Evolutionary conservation across 2,888 invertebrate genomes (phyloP).

Genomic region (Adela reaumurella): DNA sequence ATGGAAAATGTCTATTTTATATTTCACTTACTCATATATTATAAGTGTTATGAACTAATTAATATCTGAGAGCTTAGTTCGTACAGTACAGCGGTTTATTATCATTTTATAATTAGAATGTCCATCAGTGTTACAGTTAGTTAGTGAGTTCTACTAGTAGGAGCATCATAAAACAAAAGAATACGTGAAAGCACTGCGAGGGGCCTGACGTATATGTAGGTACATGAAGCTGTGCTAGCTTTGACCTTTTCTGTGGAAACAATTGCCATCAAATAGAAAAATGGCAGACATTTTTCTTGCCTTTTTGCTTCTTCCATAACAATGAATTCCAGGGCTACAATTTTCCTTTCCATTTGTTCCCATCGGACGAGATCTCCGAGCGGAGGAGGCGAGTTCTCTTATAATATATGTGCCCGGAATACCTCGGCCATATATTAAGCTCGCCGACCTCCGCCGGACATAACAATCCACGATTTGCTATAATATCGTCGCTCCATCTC

Average conservation of each 20-base stretch:
- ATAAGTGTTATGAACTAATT: too few species aligned
- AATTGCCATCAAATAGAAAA: constrained; percentile 23
- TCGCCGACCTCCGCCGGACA: constrained; percentile 55
- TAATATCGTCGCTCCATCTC: constrained; percentile 50
- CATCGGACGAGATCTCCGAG: constrained; percentile 51
- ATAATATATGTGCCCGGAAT: constrained; percentile 59
- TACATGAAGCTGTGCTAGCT: not conserved
- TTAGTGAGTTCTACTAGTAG: too few species aligned
- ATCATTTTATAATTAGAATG: too few species aligned
- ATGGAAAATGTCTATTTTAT: too few species aligned
- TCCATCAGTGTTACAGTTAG: too few species aligned
- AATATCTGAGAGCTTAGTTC: too few species aligned
- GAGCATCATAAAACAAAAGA: too few species aligned
- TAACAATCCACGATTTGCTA: constrained; percentile 59
- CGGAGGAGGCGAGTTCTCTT: constrained; percentile 54
- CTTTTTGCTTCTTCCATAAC: constrained; percentile 36
- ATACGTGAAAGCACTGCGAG: too few species aligned
- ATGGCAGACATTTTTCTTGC: constrained; percentile 33
- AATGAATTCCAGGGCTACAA: constrained; percentile 48
- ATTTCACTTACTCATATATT: too few species aligned
- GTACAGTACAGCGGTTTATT: too few species aligned
- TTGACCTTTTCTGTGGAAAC: not conserved
- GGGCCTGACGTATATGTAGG: too few species aligned
- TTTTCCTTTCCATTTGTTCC: constrained; percentile 57
- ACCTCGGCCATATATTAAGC: constrained; percentile 55